Evolutionary conservation across 1,140 invertebrate genomes (phyloP).

Genomic region (Halotydeus destructor): DNA sequence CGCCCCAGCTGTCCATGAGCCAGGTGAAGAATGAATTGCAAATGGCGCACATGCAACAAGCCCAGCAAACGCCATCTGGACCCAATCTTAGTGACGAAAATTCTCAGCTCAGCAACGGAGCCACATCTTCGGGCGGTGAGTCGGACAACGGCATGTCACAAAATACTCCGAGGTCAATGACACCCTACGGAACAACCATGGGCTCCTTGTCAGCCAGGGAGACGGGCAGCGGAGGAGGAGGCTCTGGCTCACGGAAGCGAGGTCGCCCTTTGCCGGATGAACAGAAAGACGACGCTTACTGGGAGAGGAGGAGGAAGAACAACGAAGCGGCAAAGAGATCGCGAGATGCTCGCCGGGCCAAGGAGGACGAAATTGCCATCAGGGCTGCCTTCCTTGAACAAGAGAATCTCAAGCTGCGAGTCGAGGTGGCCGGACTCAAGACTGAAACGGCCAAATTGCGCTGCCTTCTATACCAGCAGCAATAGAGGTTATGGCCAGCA

Average conservation of each 20-base stretch:
- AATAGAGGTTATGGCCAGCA: too few species aligned
- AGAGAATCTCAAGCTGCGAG: conserved; percentile 33
- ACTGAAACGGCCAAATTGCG: conserved; percentile 36
- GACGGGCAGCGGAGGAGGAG: not conserved
- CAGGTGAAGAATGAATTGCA: not conserved
- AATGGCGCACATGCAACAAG: not conserved
- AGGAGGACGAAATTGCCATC: conserved; percentile 80
- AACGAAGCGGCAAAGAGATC: conserved; percentile 88
- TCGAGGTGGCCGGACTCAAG: conserved; percentile 36
- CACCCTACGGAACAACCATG: not conserved
- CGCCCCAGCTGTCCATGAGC: not conserved
- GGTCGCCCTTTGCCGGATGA: conserved; percentile 16
- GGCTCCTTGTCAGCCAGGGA: not conserved
- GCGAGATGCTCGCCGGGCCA: conserved; percentile 59
- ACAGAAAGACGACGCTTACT: conserved; percentile 56
- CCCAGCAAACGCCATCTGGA: too few species aligned
- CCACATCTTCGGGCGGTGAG: too few species aligned
- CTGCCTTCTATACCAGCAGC: conserved; percentile 30
- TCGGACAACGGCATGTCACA: not conserved
- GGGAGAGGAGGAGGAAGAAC: conserved; percentile 68
- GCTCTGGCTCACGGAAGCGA: conserved; percentile 2
- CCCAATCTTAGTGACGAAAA: too few species aligned
- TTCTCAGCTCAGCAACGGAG: too few species aligned
- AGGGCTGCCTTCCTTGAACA: conserved; percentile 62
- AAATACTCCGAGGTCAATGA: too few species aligned